These are phyloP conservation scores for Caenorhabditis virilis DNA, from an alignment of 2,888 invertebrate species.

Conservation along the genomic window DNA sequence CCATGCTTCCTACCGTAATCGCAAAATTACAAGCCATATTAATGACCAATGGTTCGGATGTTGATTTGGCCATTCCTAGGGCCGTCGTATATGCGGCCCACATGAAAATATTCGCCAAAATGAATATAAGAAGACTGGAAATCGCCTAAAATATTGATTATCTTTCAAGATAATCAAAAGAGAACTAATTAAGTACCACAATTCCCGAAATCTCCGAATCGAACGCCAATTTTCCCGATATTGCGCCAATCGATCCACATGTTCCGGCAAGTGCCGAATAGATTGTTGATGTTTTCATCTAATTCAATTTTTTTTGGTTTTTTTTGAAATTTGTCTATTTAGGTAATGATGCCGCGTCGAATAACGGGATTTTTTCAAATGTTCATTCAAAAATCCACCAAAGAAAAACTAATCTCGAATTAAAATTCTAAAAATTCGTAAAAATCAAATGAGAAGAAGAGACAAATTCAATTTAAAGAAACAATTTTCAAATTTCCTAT, in stretches of 20 bases:
- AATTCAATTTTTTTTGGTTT: not conserved
- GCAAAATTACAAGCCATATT: slow-evolving; percentile 38
- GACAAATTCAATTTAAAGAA: not conserved
- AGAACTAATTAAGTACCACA: too few species aligned
- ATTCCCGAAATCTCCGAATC: slow-evolving; percentile 3
- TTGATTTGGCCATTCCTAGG: slow-evolving; percentile 14
- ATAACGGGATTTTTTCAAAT: too few species aligned
- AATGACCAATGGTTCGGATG: slow-evolving; percentile 29
- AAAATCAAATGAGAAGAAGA: slow-evolving; percentile 1
- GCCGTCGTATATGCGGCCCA: slow-evolving; percentile 32
- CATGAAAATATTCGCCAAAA: slow-evolving; percentile 26
- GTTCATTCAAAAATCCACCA: not conserved
- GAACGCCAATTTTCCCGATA: slow-evolving; percentile 33
- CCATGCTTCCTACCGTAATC: too few species aligned
- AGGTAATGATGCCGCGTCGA: not conserved
- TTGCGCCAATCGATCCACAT: slow-evolving; percentile 28
- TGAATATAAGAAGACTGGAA: slow-evolving; percentile 19
- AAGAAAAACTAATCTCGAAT: not conserved
- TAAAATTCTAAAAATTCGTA: not conserved
- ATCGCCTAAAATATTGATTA: slow-evolving; percentile 7
- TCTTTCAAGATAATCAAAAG: not conserved
- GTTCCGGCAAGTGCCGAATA: slow-evolving; percentile 28
- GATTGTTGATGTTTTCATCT: slow-evolving; percentile 13
- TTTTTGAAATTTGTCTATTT: not conserved
- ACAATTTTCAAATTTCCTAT: too few species aligned